A percentile compares a stretch with the other conserved stretches of the same genome.
Evolutionary conservation across 2,888 invertebrate genomes (phyloP).

Genomic region (Nomada fabriciana): DNA sequence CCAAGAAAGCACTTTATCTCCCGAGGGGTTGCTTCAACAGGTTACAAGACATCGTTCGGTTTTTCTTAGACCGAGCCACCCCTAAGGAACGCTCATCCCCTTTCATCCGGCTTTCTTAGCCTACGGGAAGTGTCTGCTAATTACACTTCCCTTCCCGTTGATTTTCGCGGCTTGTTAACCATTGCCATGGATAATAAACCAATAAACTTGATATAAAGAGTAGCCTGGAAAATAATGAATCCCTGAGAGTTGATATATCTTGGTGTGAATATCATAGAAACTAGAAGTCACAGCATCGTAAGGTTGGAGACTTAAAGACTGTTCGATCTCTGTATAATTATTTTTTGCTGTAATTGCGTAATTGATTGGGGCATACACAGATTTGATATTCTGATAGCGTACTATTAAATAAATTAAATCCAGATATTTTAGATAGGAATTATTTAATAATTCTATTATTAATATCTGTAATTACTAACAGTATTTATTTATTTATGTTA

Average conservation of each 20-base stretch:
- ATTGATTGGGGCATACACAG: too few species aligned
- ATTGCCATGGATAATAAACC: slow-evolving; percentile 37
- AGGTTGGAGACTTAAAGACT: too few species aligned
- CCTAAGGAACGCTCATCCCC: slow-evolving; percentile 61
- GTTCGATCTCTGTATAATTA: too few species aligned
- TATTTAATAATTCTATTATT: too few species aligned
- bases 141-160: slow-evolving; percentile 37
- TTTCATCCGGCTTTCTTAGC: slow-evolving; percentile 48
- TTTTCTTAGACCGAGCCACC: slow-evolving; percentile 63
- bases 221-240: not conserved
- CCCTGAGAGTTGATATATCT: not conserved
- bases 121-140: slow-evolving; percentile 62
- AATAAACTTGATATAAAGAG: not conserved
- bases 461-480: too few species aligned
- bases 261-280: not conserved
- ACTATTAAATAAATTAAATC: too few species aligned
- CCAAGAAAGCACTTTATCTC: slow-evolving; percentile 76
- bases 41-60: slow-evolving; percentile 78
- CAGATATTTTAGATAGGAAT: too few species aligned
- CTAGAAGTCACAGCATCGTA: too few species aligned
- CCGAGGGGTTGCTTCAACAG: slow-evolving; percentile 79
- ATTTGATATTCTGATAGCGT: too few species aligned
- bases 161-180: slow-evolving; percentile 48
- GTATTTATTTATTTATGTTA: too few species aligned
- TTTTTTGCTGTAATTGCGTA: too few species aligned